Conservation (phyloP, 2,113 vertebrate genomes). For the Pterocles burchelli region DNA sequence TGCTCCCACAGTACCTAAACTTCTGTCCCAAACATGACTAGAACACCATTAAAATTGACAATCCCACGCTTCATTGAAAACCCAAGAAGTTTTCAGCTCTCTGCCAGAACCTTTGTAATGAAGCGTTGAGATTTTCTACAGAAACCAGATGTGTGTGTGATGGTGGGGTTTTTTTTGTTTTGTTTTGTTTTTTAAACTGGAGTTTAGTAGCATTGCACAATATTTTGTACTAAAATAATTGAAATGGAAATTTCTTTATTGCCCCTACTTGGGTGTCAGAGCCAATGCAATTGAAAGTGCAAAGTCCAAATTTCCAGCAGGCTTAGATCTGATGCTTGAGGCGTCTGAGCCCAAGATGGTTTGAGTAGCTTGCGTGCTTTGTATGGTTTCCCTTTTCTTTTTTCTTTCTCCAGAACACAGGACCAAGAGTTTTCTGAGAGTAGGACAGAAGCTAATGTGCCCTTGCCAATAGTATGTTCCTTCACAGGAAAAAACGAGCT, state of each 20-base stretch:
- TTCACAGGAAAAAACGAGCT: neutral
- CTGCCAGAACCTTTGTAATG: neutral
- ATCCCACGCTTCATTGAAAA: conserved; percentile 32
- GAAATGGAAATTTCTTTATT: neutral
- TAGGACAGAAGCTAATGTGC: neutral
- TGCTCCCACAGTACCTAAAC: neutral
- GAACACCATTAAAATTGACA: conserved; percentile 35
- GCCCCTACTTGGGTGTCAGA: neutral
- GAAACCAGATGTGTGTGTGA: neutral
- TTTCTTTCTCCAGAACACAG: neutral
- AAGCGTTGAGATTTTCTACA: neutral
- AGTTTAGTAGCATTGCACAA: neutral
- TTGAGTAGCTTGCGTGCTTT: neutral
- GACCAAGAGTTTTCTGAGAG: neutral
- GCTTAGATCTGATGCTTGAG: neutral
- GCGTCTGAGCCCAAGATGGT: neutral
- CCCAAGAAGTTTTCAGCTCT: neutral
- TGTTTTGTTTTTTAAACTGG: neutral
- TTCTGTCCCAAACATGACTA: conserved; percentile 4
- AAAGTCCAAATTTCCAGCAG: neutral
- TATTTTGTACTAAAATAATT: conserved; percentile 19
- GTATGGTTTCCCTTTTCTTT: neutral
- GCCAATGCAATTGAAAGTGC: neutral
- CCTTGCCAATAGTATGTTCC: neutral
- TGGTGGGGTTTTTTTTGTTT: neutral